Conservation (phyloP, 2,888 invertebrate genomes). For the Cosmia pyralina region DNA sequence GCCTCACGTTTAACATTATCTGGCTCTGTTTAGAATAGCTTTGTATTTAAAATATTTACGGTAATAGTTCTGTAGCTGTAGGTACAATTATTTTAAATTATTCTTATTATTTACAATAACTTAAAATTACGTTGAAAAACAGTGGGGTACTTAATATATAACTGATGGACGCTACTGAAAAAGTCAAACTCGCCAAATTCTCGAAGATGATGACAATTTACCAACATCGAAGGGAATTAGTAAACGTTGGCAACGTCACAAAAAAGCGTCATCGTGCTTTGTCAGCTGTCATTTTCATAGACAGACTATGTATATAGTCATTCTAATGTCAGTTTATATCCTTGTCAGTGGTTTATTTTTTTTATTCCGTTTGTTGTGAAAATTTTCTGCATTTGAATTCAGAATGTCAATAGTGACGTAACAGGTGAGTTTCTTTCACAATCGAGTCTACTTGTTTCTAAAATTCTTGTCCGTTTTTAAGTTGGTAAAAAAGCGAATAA, state of each 20-base stretch:
- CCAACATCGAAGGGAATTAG: neutral
- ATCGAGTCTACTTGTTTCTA: slow-evolving; percentile 11
- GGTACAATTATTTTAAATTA: neutral
- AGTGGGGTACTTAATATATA: neutral
- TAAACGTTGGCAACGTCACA: slow-evolving; percentile 21
- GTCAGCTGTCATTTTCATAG: neutral
- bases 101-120: neutral
- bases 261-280: neutral
- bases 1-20: neutral
- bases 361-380: neutral
- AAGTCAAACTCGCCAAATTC: neutral
- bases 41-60: neutral
- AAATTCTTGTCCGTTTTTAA: neutral
- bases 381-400: slow-evolving; percentile 10
- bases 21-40: neutral
- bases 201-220: neutral
- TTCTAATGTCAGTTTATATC: neutral
- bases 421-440: neutral
- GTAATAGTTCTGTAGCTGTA: neutral
- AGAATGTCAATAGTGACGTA: slow-evolving; percentile 28
- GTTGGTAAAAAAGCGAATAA: neutral
- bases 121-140: neutral
- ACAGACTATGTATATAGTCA: no score
- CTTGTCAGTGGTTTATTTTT: neutral
- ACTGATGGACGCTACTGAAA: neutral